These are phyloP conservation scores for Tenthredo distinguenda DNA, from an alignment of 2,888 invertebrate species.

Conservation along the genomic window DNA sequence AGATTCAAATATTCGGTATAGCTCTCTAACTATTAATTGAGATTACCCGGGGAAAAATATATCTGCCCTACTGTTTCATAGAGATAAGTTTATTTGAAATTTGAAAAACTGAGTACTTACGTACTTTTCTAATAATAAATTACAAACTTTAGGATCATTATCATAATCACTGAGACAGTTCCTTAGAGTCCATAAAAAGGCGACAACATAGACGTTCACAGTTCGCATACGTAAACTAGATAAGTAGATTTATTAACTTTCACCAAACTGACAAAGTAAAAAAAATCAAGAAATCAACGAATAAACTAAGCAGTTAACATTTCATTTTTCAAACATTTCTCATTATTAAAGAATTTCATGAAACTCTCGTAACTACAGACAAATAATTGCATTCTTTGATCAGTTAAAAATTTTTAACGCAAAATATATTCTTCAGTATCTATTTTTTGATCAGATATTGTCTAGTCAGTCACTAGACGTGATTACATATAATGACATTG, in stretches of 20 bases:
- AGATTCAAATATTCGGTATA: not conserved
- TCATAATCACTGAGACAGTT: slow-evolving; percentile 62
- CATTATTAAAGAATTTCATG: not conserved
- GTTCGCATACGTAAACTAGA: slow-evolving; percentile 54
- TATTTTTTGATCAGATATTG: not conserved
- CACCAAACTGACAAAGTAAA: slow-evolving; percentile 45
- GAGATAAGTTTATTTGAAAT: slow-evolving; percentile 69
- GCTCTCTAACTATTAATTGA: not conserved
- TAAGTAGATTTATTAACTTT: slow-evolving; percentile 49
- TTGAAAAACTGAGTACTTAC: slow-evolving; percentile 55
- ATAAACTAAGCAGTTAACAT: slow-evolving; percentile 25
- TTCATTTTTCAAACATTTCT: slow-evolving; percentile 26
- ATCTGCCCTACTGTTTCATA: slow-evolving; percentile 65
- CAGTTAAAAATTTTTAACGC: not conserved
- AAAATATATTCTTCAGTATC: not conserved
- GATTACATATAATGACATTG: not conserved
- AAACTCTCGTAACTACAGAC: not conserved
- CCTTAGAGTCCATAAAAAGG: slow-evolving; percentile 64
- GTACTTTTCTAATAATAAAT: slow-evolving; percentile 60
- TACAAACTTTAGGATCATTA: slow-evolving; percentile 69
- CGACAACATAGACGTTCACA: slow-evolving; percentile 55
- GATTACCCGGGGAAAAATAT: slow-evolving; percentile 66
- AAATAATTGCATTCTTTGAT: not conserved
- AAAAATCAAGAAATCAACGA: slow-evolving; percentile 46
- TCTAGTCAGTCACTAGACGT: not conserved